Evolutionary conservation across 2,888 invertebrate species (phyloP).

Genomic region (Hydriomena furcata): DNA sequence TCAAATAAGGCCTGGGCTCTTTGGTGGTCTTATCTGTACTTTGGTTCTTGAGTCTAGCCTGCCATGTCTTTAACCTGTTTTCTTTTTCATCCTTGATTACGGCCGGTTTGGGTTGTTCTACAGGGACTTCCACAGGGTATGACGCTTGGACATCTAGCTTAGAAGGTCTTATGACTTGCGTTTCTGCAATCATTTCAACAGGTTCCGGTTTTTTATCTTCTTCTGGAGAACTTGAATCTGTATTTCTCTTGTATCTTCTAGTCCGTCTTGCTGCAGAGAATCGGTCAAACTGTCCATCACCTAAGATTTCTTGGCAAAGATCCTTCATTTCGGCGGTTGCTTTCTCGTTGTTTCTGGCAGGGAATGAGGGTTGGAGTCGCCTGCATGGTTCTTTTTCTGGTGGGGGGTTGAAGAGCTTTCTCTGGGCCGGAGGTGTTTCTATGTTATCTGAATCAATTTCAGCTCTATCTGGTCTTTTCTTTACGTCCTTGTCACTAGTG

Average conservation of each 20-base stretch:
- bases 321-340: constrained; percentile 70
- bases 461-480: constrained; percentile 83
- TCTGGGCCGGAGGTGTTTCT: constrained; percentile 93
- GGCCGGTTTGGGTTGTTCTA: constrained; percentile 66
- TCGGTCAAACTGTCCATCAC: constrained; percentile 92
- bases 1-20: constrained; percentile 73
- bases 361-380: constrained; percentile 71
- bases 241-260: constrained; percentile 88
- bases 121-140: constrained; percentile 68
- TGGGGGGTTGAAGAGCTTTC: constrained; percentile 86
- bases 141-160: constrained; percentile 80
- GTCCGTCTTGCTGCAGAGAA: constrained; percentile 92
- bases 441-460: constrained; percentile 96
- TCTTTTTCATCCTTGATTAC: constrained; percentile 81
- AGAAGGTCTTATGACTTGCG: constrained; percentile 77
- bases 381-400: constrained; percentile 85
- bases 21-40: constrained; percentile 76
- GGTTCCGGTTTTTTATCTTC: constrained; percentile 80
- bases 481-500: constrained; percentile 52
- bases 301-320: constrained; percentile 82
- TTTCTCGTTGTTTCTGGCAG: constrained; percentile 57
- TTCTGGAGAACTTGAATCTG: constrained; percentile 83
- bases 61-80: constrained; percentile 86
- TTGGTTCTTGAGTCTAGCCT: constrained; percentile 86
- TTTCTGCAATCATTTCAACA: constrained; percentile 78